Evolutionary conservation across 2,888 invertebrate genomes (phyloP).

Genomic region (Clusia tigrina): DNA sequence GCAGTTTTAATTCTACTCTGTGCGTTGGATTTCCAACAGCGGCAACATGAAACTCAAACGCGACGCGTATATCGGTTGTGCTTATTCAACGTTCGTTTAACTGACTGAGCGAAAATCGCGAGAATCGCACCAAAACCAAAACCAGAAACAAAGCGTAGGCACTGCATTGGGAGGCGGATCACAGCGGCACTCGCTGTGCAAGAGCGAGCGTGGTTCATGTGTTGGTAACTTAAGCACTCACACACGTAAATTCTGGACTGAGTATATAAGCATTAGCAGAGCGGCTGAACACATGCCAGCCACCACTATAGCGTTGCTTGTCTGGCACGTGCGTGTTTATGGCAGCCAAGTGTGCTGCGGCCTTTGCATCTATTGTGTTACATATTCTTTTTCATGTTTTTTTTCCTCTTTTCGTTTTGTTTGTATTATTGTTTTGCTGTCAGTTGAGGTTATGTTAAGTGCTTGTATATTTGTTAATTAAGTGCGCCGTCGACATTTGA

Average conservation of each 20-base stretch:
- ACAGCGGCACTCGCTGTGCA: neutral
- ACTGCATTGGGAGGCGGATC: neutral
- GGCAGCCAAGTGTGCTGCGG: slow-evolving; percentile 2
- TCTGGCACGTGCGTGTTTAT: slow-evolving; percentile 16
- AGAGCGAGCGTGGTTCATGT: slow-evolving; percentile 9
- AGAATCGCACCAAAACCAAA: neutral
- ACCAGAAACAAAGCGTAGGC: neutral
- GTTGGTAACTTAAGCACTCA: neutral
- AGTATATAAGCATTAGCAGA: slow-evolving; percentile 15
- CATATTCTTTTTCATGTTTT: slow-evolving; percentile 22
- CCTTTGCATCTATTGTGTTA: slow-evolving; percentile 12
- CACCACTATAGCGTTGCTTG: neutral
- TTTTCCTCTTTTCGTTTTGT: slow-evolving; percentile 16
- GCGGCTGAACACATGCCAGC: slow-evolving; percentile 9
- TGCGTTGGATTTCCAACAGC: too few relatives aligned
- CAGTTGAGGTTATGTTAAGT: slow-evolving; percentile 59
- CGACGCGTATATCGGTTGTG: slow-evolving; percentile 39
- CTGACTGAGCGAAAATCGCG: slow-evolving; percentile 39
- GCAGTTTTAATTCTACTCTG: too few relatives aligned
- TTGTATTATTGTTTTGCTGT: slow-evolving; percentile 35
- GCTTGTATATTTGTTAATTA: slow-evolving; percentile 61
- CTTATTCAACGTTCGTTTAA: slow-evolving; percentile 51
- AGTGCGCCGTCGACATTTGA: slow-evolving; percentile 53
- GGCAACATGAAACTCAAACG: slow-evolving; percentile 28
- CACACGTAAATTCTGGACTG: neutral